phyloP scores from a whole-genome alignment of 2,113 vertebrate species.

The Clarias macrocephalus region DNA sequence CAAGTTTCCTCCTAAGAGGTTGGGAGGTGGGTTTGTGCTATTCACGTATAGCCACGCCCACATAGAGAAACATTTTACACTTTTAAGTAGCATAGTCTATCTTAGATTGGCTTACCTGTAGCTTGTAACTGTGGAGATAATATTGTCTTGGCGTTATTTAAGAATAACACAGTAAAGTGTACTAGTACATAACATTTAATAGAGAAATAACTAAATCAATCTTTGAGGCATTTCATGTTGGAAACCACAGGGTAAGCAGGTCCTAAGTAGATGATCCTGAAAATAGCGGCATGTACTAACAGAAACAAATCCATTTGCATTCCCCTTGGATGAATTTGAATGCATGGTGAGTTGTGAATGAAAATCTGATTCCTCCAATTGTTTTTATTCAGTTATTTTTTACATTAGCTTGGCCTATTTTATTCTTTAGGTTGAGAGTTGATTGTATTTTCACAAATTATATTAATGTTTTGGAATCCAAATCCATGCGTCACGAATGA shows the following conservation, averaged over 20 bases:
- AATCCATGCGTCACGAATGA: no score
- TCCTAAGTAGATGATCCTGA: not conserved
- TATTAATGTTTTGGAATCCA: not conserved
- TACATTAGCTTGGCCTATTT: not conserved
- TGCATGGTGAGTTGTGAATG: not conserved
- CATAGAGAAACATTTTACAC: not conserved
- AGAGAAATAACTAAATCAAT: not conserved
- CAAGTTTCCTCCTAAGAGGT: not conserved
- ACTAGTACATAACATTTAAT: not conserved
- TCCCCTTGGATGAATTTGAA: not conserved
- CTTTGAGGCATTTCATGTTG: not conserved
- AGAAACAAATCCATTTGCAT: no score
- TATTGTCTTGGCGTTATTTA: not conserved
- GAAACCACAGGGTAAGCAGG: not conserved
- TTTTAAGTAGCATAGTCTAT: not conserved
- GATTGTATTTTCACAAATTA: not conserved
- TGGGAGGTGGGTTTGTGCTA: not conserved
- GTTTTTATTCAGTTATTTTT: no score
- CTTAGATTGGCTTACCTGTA: not conserved
- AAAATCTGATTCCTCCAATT: not conserved
- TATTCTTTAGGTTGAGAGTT: not conserved
- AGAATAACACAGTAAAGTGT: not conserved
- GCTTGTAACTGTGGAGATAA: not conserved
- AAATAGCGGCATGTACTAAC: conserved; percentile 9
- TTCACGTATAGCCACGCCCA: not conserved